Conservation (phyloP, 1,140 invertebrate genomes). For the Drosophila tristis region DNA sequence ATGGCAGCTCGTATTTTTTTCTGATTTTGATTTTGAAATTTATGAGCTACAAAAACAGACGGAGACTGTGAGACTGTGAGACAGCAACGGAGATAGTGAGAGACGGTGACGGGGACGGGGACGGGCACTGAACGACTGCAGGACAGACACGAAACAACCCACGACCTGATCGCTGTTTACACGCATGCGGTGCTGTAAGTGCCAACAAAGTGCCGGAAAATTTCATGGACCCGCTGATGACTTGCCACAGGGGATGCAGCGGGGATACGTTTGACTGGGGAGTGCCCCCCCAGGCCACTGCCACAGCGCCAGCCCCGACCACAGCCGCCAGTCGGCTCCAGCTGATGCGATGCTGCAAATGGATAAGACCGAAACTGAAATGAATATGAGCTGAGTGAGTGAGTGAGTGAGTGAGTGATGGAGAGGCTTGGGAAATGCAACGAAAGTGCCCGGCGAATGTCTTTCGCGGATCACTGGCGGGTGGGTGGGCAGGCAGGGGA, state of each 20-base stretch:
- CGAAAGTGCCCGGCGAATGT: not conserved
- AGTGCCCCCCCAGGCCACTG: slow-evolving; percentile 27
- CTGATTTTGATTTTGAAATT: slow-evolving; percentile 49
- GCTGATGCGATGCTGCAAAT: slow-evolving; percentile 24
- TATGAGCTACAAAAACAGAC: slow-evolving; percentile 29
- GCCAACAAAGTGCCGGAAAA: slow-evolving; percentile 67
- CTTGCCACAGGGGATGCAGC: slow-evolving; percentile 49
- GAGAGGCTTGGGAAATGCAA: slow-evolving; percentile 10
- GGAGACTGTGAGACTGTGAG: not conserved
- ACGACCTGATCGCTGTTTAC: slow-evolving; percentile 42
- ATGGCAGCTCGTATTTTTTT: slow-evolving; percentile 7
- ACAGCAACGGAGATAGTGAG: not conserved
- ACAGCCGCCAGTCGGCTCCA: too few species aligned
- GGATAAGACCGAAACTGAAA: slow-evolving; percentile 20
- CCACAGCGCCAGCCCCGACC: not conserved
- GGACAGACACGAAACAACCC: slow-evolving; percentile 12
- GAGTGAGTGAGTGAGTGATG: slow-evolving; percentile 25
- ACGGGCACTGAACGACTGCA: not conserved
- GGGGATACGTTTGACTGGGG: slow-evolving; percentile 5
- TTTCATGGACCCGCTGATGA: slow-evolving; percentile 46
- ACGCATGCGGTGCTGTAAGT: slow-evolving; percentile 59
- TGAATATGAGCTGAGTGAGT: slow-evolving; percentile 16
- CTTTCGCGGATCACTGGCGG: not conserved
- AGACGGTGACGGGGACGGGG: not conserved
- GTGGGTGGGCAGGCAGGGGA: too few species aligned